These are phyloP conservation scores for Heliconius cydno DNA, from an alignment of 2,888 invertebrate species.

Conservation along the genomic window DNA sequence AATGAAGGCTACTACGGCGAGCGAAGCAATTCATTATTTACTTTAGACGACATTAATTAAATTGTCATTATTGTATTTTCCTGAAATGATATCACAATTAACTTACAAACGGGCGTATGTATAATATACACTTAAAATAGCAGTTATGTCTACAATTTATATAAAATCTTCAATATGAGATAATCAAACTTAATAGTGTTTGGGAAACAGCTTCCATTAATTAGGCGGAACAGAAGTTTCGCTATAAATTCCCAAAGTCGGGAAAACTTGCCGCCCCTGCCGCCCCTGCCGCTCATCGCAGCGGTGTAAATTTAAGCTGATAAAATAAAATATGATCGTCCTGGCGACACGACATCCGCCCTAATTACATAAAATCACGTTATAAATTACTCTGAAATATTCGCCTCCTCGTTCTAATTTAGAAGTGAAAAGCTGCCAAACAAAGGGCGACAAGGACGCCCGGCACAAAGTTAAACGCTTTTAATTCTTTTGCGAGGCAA, in stretches of 20 bases:
- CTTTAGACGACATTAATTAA: constrained; percentile 37
- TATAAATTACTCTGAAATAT: constrained; percentile 74
- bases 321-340: constrained; percentile 79
- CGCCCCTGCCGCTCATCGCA: constrained; percentile 72
- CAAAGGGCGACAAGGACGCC: constrained; percentile 67
- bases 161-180: constrained; percentile 16
- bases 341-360: constrained; percentile 67
- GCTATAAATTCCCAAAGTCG: constrained; percentile 79
- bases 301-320: constrained; percentile 76
- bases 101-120: neutral
- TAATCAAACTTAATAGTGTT: constrained; percentile 63
- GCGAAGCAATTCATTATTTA: constrained; percentile 42
- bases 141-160: neutral
- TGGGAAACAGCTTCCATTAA: constrained; percentile 77
- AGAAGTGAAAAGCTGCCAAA: constrained; percentile 68
- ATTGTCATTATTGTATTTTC: neutral
- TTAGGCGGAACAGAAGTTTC: constrained; percentile 80
- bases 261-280: constrained; percentile 73
- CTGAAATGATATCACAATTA: neutral
- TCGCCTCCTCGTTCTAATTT: constrained; percentile 64
- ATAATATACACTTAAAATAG: neutral
- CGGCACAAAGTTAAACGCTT: constrained; percentile 66
- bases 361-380: constrained; percentile 76
- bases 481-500: constrained; percentile 68
- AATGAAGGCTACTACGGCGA: constrained; percentile 39